Base-by-base conservation (phyloP, 2,113 vertebrate species). In the Vimba vimba region DNA sequence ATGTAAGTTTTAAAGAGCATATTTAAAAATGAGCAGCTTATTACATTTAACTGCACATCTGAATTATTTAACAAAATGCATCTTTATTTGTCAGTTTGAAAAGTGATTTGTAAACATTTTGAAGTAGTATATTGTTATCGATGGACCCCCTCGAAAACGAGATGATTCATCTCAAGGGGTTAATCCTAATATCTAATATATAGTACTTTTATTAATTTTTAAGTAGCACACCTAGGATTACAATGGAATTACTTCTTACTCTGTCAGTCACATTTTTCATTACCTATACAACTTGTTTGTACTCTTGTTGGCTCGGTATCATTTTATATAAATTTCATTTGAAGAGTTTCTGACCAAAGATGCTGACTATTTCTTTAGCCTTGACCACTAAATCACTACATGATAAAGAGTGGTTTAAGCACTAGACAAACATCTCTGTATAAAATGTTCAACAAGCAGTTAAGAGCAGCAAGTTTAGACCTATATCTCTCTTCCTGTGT, bases 401-500 rank as follows among this genome's bases (percentile, higher is more conserved):
- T 52, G 45, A 0, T 68, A 19, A 50, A 27, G n/a, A 76, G n/a
- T 12, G 30, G 30, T 19, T 76, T n/a, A n/a, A n/a, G n/a, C n/a
- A n/a, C n/a, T n/a, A n/a, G n/a, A n/a, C n/a, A n/a, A 23, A 36
- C 4, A 0, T 19, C 19, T 36, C 7, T 76, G 15, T 76, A 30
- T 76, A 19, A 57, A 8, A 57, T 55, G 21, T 78, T 57, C 50
- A 77, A 21, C 27, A 55, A 33, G 52, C 10, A 57, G 50, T 78
- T 21, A 57, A 77, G 30, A 78, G 36, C 27, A 43, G 36, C 69
- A 73, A 43, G 69, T 73, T n/a, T 43, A 73, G 36, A 73, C 69
- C 43, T 10, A 12, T 0, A 71, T 39, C 7, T 5, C 10, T 73
- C 36, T 43, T n/a, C 69, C 21, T 33, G 27, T 33, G 50, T 77